Evolutionary conservation across 2,113 vertebrate species (phyloP).

Genomic region (Empidonax traillii): DNA sequence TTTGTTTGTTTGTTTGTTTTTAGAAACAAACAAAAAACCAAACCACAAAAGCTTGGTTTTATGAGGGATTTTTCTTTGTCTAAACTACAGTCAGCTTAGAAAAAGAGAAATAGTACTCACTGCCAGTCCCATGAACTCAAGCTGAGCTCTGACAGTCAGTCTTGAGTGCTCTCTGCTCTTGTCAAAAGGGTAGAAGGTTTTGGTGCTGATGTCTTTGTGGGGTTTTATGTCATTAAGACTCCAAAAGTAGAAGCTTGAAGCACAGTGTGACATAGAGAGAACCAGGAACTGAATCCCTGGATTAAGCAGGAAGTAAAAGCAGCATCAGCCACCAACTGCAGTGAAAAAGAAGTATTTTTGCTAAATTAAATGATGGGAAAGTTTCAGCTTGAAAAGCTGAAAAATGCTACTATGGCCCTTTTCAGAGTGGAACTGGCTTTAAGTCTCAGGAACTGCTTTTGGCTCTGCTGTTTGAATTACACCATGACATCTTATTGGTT

Average conservation of each 20-base stretch:
- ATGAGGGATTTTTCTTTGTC: neutral
- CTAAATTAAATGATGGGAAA: neutral
- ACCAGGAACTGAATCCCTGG: neutral
- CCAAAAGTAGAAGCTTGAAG: neutral
- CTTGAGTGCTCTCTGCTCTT: neutral
- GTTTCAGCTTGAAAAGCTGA: neutral
- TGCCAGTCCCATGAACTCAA: neutral
- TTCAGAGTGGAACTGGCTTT: neutral
- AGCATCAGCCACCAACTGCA: neutral
- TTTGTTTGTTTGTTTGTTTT: no score
- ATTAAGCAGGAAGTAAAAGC: neutral
- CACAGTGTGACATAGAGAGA: neutral
- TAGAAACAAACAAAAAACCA: neutral
- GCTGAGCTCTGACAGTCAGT: neutral
- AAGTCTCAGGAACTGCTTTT: neutral
- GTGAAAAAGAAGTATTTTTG: neutral
- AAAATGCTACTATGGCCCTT: neutral
- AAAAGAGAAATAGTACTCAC: neutral
- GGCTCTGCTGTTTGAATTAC: neutral
- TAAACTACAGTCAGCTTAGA: neutral
- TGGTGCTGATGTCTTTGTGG: neutral
- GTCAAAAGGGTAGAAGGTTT: neutral
- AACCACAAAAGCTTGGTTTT: neutral
- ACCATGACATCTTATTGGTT: neutral
- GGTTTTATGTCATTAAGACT: neutral